Evolutionary conservation across 2,888 invertebrate genomes (phyloP).

Genomic region (Heliconius cydno): DNA sequence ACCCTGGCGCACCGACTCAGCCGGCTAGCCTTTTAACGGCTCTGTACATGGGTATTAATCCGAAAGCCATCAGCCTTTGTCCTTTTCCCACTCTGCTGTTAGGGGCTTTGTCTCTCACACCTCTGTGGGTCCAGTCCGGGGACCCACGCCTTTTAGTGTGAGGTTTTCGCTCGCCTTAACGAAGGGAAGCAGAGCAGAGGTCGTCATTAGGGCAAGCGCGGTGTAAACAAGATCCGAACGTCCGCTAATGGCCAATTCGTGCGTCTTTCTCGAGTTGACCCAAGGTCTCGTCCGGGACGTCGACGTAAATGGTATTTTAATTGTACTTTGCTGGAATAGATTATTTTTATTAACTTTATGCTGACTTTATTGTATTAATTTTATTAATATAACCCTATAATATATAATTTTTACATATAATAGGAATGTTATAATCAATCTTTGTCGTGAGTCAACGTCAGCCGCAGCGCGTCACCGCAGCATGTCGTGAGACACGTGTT

Average conservation of each 20-base stretch:
- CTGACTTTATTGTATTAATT: constrained; percentile 28
- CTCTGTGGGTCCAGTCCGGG: constrained; percentile 76
- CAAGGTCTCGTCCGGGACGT: constrained; percentile 74
- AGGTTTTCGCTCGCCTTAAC: constrained; percentile 84
- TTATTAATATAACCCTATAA: not conserved
- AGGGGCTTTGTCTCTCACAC: constrained; percentile 69
- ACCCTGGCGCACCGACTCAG: constrained; percentile 78
- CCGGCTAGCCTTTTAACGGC: constrained; percentile 82
- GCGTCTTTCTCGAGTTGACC: constrained; percentile 81
- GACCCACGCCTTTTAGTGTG: constrained; percentile 82
- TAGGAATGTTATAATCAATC: constrained; percentile 58
- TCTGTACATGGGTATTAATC: constrained; percentile 82
- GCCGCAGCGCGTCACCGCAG: constrained; percentile 58
- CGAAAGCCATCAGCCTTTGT: constrained; percentile 80
- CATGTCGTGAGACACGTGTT: constrained; percentile 67
- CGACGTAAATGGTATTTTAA: constrained; percentile 81
- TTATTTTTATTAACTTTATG: constrained; percentile 60
- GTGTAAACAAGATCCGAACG: constrained; percentile 83
- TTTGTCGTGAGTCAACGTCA: constrained; percentile 54
- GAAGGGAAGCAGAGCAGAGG: constrained; percentile 84
- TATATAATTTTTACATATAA: constrained; percentile 1
- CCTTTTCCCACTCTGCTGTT: constrained; percentile 66
- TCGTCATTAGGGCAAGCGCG: constrained; percentile 84
- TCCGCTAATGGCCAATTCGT: constrained; percentile 84
- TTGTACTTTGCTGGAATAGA: constrained; percentile 82